phyloP scores from a whole-genome alignment of 2,113 vertebrate species.

The Crypturellus undulatus region DNA sequence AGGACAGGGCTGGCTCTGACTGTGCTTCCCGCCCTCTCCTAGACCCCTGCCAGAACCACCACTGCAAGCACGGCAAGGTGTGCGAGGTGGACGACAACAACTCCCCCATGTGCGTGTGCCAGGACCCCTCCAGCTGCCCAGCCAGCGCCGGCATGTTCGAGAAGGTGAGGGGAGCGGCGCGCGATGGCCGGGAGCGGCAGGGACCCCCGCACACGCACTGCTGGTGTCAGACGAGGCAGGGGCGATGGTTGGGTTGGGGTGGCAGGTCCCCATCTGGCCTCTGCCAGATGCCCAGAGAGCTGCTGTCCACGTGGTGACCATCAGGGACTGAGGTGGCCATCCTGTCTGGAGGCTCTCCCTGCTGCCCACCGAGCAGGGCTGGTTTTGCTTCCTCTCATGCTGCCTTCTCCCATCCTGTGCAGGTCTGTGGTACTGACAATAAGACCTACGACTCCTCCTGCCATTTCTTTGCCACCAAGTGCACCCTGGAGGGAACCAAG shows the following conservation, averaged over 20 bases:
- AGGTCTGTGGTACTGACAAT: conserved; percentile 98
- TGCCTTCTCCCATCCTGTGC: background rate
- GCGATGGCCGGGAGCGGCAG: background rate
- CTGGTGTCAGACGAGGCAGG: background rate
- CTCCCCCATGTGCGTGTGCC: conserved; percentile 96
- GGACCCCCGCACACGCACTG: background rate
- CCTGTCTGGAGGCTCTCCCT: background rate
- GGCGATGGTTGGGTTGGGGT: background rate
- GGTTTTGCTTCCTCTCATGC: fast-evolving
- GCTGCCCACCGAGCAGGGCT: background rate
- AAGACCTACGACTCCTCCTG: conserved; percentile 97
- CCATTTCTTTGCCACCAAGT: conserved; percentile 98
- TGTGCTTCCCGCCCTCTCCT: background rate
- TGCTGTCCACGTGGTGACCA: background rate
- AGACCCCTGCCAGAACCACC: conserved; percentile 95
- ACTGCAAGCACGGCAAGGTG: conserved; percentile 98
- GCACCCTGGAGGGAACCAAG: conserved; percentile 97
- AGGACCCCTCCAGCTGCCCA: conserved; percentile 93
- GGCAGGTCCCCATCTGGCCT: background rate
- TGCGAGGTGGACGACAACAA: conserved; percentile 95
- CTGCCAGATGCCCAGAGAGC: background rate
- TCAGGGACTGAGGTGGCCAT: background rate
- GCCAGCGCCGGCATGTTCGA: conserved; percentile 87
- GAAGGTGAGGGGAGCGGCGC: conserved; percentile 82
- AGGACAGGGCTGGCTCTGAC: background rate